These are phyloP conservation scores for Lonchura striata DNA, from an alignment of 2,113 vertebrate species.

Conservation along the genomic window DNA sequence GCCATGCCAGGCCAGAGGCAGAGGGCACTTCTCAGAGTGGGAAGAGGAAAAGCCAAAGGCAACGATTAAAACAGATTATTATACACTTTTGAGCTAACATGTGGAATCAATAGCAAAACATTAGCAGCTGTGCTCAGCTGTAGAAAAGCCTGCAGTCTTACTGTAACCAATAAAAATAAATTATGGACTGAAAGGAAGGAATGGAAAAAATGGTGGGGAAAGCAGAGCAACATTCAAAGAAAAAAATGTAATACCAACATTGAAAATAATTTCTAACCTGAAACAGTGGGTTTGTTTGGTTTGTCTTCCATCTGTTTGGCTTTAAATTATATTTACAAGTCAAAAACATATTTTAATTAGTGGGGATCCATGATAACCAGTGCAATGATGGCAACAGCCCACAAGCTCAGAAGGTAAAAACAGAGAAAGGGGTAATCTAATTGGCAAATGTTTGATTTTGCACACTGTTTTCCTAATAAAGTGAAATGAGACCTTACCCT, in stretches of 20 bases:
- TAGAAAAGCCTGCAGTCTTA: constrained; percentile 68
- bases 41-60: constrained; percentile 79
- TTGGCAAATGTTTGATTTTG: neutral
- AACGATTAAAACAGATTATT: constrained; percentile 75
- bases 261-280: neutral
- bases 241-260: neutral
- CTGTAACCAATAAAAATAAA: constrained; percentile 78
- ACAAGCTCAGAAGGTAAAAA: neutral
- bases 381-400: neutral
- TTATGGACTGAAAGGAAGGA: constrained; percentile 65
- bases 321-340: neutral
- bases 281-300: neutral
- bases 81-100: constrained; percentile 75
- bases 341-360: neutral
- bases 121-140: constrained; percentile 74
- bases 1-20: constrained; percentile 68
- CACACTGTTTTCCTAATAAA: neutral
- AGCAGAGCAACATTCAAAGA: constrained; percentile 23
- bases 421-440: neutral
- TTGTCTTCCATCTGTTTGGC: neutral
- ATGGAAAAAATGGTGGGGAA: constrained; percentile 37
- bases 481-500: neutral
- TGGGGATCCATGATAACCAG: neutral
- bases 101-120: constrained; percentile 79
- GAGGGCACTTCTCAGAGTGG: constrained; percentile 65